phyloP scores from a whole-genome alignment of 2,797 vertebrate genomes.

The Odontamblyopus lacepedii region DNA sequence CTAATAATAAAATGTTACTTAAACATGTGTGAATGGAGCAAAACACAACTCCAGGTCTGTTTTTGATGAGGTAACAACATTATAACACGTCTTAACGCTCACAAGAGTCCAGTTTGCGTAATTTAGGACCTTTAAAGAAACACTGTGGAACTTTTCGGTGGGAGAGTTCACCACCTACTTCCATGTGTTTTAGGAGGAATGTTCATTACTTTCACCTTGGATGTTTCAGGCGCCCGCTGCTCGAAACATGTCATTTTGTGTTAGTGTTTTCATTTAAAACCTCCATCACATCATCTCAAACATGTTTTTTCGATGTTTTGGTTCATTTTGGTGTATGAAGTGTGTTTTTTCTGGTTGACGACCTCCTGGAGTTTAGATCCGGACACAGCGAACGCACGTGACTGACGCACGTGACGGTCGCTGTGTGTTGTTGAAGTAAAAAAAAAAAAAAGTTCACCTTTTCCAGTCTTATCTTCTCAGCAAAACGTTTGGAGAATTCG shows the following conservation, averaged over 20 bases:
- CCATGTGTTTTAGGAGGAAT: too few species aligned
- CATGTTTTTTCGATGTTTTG: conserved; percentile 32
- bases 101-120: too few species aligned
- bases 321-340: conserved; percentile 32
- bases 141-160: too few species aligned
- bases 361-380: not conserved
- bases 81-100: too few species aligned
- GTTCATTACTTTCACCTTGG: too few species aligned
- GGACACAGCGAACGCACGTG: not conserved
- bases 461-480: not conserved
- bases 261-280: conserved; percentile 20
- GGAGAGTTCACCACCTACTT: too few species aligned
- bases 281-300: conserved; percentile 45
- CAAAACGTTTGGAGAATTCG: not conserved
- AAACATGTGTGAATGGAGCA: too few species aligned
- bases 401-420: not conserved
- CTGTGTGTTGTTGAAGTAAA: not conserved
- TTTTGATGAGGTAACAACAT: too few species aligned
- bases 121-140: too few species aligned
- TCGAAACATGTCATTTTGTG: conserved; percentile 28
- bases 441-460: not conserved
- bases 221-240: too few species aligned
- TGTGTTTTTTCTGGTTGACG: conserved; percentile 14
- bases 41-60: too few species aligned
- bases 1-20: too few species aligned